Evolutionary conservation across 2,113 vertebrate genomes (phyloP).

Genomic region (Gobius niger): DNA sequence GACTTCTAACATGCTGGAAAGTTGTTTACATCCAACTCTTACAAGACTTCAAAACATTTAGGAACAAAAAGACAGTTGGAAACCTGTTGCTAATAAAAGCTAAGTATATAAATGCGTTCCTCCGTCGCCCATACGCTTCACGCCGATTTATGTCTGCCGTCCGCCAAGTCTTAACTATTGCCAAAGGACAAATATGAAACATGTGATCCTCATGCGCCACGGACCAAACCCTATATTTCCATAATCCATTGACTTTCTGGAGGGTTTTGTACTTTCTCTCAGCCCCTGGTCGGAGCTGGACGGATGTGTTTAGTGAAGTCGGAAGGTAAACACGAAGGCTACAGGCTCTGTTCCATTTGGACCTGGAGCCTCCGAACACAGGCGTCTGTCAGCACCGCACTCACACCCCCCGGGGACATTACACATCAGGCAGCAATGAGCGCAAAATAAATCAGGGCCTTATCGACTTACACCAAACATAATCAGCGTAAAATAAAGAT

Average conservation of each 20-base stretch:
- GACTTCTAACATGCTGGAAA: too few relatives aligned
- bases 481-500: slow-evolving; percentile 22
- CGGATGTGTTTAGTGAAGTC: slow-evolving; percentile 21
- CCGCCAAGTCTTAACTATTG: slow-evolving; percentile 19
- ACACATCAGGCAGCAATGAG: slow-evolving; percentile 29
- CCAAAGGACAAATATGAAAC: slow-evolving; percentile 28
- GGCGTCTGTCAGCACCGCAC: slow-evolving; percentile 19
- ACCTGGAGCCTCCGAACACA: slow-evolving; percentile 25
- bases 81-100: not conserved
- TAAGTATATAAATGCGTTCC: not conserved
- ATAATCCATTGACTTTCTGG: slow-evolving; percentile 11
- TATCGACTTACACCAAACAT: slow-evolving; percentile 33
- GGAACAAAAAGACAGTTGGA: not conserved
- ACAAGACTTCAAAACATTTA: not conserved
- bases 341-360: slow-evolving; percentile 34
- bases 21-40: too few relatives aligned
- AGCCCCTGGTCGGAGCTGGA: not conserved
- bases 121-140: not conserved
- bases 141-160: slow-evolving; percentile 11
- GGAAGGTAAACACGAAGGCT: slow-evolving; percentile 31
- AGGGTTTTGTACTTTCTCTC: slow-evolving; percentile 3
- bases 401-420: slow-evolving; percentile 47
- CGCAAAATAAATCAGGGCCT: slow-evolving; percentile 38
- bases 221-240: slow-evolving; percentile 16
- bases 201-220: slow-evolving; percentile 24